Base-by-base conservation (phyloP, 2,797 vertebrate species). In the Gallinago solitaria region DNA sequence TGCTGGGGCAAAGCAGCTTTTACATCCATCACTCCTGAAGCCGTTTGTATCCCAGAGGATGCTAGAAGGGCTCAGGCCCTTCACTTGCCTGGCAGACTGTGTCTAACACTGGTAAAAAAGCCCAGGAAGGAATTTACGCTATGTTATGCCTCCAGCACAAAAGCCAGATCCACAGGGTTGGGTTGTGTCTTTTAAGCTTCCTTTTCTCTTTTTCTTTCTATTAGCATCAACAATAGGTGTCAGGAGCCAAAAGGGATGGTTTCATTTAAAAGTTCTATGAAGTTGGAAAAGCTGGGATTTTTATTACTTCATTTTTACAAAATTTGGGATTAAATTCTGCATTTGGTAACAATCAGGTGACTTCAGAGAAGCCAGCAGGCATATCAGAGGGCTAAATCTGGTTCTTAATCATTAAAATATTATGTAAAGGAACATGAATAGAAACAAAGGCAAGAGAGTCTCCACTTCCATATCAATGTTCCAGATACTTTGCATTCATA, bases 391-490 rank as follows among this genome's bases (percentile, higher is more conserved):
- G 75, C 84, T 84, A 89, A 94, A 94, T 78, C 95, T 91, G 43
- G 87, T 92, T 83, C 82, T 95, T 91, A 97, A 95, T 92, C 95
- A 97, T 96, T 96, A 95, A 96, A 97, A 97, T 96, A 96, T 97
- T 97, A 97, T 96, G 93, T 96, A 95, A 97, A 96, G 86, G 95
- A 95, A 97, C 93, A 93, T 92, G 93, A 97, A 97, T 97, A 96
- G 93, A 94, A 96, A 97, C 96, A 97, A 97, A 97, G 78, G 83
- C 93, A 86, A 70, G 78, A 95, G 81, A 96, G 91, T 95, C 94
- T 89, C 87, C 90, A 95, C 96, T 97, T 97, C 97, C 97, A 97
- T 98, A 97, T 98, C 98, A 98, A 98, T 98, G 97, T 97, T 97
- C 96, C 94, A 71, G 90, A 96, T 97, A 96, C 94, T 98, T 98